phyloP scores from a whole-genome alignment of 2,888 invertebrate species.

The Coenonympha glycerion region DNA sequence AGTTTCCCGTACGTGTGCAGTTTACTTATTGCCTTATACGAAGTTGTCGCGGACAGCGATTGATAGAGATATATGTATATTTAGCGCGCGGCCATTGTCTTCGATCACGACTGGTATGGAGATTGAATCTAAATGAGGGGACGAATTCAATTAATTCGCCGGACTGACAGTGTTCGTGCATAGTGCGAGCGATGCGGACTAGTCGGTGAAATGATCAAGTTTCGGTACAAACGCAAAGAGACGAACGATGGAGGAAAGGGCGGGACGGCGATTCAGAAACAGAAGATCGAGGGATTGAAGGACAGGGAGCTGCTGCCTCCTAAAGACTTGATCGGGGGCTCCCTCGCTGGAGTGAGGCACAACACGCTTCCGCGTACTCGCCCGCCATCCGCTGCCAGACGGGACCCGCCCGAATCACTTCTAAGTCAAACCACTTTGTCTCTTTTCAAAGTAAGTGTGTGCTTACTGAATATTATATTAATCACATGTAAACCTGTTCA shows the following conservation, averaged over 20 bases:
- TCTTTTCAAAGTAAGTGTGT: slow-evolving; percentile 68
- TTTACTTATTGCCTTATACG: slow-evolving; percentile 62
- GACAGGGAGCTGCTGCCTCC: slow-evolving; percentile 66
- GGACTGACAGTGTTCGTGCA: slow-evolving; percentile 33
- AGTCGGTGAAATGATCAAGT: slow-evolving; percentile 77
- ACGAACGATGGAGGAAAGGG: slow-evolving; percentile 46
- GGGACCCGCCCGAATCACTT: slow-evolving; percentile 45
- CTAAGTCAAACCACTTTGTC: slow-evolving; percentile 56
- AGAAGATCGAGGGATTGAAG: slow-evolving; percentile 65
- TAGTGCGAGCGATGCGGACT: slow-evolving; percentile 53
- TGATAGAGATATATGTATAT: slow-evolving; percentile 50
- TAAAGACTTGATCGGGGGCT: slow-evolving; percentile 61
- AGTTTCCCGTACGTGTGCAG: slow-evolving; percentile 62
- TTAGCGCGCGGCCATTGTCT: slow-evolving; percentile 60
- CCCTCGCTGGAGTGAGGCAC: slow-evolving; percentile 59
- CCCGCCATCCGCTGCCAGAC: slow-evolving; percentile 48
- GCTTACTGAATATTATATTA: slow-evolving; percentile 1
- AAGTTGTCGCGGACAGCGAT: slow-evolving; percentile 45
- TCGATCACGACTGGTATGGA: slow-evolving; percentile 44
- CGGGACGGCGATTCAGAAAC: slow-evolving; percentile 62
- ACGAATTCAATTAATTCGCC: slow-evolving; percentile 37
- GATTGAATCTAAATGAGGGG: slow-evolving; percentile 47
- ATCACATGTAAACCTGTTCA: neutral
- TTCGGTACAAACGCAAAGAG: slow-evolving; percentile 80
- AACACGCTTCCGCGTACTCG: slow-evolving; percentile 65